phyloP scores from a whole-genome alignment of 2,888 invertebrate genomes.

The Phengaris arion region DNA sequence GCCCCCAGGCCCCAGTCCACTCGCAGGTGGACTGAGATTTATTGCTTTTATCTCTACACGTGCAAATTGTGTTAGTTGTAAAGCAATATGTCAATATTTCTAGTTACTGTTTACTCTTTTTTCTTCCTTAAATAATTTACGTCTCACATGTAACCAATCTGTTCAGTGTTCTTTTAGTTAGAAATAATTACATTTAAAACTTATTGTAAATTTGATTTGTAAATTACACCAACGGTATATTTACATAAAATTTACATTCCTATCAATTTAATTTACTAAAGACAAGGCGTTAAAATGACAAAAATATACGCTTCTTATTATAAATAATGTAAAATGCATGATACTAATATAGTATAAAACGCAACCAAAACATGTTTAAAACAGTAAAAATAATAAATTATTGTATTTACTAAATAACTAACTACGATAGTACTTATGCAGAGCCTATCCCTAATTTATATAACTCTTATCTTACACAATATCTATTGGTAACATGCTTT shows the following conservation, averaged over 20 bases:
- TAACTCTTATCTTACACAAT: background rate
- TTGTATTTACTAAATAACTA: background rate
- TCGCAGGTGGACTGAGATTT: conserved; percentile 1
- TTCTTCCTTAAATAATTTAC: too few relatives aligned
- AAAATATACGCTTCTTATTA: too few relatives aligned
- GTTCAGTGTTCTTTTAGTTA: too few relatives aligned
- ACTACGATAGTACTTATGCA: background rate
- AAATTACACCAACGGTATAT: background rate
- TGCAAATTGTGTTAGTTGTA: background rate
- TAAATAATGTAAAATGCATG: background rate
- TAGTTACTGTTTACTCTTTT: too few relatives aligned
- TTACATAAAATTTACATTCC: too few relatives aligned
- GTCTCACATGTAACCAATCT: too few relatives aligned
- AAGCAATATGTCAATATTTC: background rate
- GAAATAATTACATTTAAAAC: too few relatives aligned
- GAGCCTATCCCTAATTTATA: background rate
- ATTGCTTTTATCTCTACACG: conserved; percentile 3
- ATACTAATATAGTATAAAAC: background rate
- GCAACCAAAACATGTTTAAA: background rate
- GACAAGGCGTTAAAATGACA: background rate
- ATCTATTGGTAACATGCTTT: background rate
- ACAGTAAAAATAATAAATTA: too few relatives aligned
- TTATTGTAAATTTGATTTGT: background rate
- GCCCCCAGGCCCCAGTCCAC: conserved; percentile 18
- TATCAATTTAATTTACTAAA: too few relatives aligned